Conservation (phyloP, 2,113 vertebrate species). For the Urocynchramus pylzowi region DNA sequence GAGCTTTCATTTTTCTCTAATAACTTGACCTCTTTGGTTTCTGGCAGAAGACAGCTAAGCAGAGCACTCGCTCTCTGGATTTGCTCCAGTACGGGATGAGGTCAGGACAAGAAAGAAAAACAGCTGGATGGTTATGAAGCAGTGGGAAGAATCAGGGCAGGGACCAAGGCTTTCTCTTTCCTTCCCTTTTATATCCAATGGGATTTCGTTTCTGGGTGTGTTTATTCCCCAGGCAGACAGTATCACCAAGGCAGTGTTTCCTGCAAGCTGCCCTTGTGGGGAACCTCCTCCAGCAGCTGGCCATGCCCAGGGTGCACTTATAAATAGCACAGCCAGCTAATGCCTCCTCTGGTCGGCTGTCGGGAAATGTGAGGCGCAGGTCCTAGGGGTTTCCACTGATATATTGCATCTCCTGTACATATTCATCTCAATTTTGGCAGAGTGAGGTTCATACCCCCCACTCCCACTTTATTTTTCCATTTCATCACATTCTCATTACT, state of each 20-base stretch:
- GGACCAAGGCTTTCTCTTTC: background rate
- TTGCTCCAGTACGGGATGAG: slow-evolving; percentile 37
- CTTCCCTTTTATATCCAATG: slow-evolving; percentile 13
- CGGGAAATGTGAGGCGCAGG: background rate
- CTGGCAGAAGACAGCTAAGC: slow-evolving; percentile 49
- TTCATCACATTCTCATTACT: background rate
- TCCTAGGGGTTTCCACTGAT: background rate
- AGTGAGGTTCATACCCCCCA: background rate
- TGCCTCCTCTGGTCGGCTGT: background rate
- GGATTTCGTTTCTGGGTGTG: background rate
- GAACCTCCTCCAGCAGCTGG: background rate
- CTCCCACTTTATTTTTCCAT: background rate
- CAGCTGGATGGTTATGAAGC: slow-evolving; percentile 32
- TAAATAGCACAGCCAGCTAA: background rate
- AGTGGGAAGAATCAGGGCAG: slow-evolving; percentile 39
- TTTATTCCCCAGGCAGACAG: background rate
- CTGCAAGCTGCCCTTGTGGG: background rate
- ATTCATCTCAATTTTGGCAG: background rate
- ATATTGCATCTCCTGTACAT: background rate
- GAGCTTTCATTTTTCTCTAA: slow-evolving; percentile 61
- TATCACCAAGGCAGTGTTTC: background rate
- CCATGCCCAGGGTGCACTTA: background rate
- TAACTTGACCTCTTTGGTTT: slow-evolving; percentile 68
- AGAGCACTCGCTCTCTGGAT: slow-evolving; percentile 40
- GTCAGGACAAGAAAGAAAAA: slow-evolving; percentile 44